Evolutionary conservation across 2,888 invertebrate species (phyloP).

Genomic region (Leucophenga montana): DNA sequence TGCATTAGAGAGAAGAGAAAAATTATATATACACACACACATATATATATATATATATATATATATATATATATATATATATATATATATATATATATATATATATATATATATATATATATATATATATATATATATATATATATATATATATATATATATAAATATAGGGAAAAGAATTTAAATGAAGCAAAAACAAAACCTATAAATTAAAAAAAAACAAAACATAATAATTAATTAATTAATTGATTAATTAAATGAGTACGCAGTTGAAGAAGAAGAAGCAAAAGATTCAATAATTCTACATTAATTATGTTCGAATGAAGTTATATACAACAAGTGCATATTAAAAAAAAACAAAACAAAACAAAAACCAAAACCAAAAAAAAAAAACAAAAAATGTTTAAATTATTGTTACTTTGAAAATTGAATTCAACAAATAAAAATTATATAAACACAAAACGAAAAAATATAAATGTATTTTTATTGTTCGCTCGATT

Average conservation of each 20-base stretch:
- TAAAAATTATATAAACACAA: conserved; percentile 47
- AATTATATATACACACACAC: conserved; percentile 37
- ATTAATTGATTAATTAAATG: conserved; percentile 8
- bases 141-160: conserved; percentile 43
- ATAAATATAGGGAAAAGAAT: conserved; percentile 63
- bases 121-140: conserved; percentile 39
- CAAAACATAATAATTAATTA: conserved; percentile 42
- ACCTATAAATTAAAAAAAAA: conserved; percentile 52
- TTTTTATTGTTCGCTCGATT: conserved; percentile 16
- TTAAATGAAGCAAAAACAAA: conserved; percentile 48
- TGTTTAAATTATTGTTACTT: conserved; percentile 71
- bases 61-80: conserved; percentile 53
- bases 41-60: conserved; percentile 53
- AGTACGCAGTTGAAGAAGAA: conserved; percentile 2
- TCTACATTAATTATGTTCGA: conserved; percentile 63
- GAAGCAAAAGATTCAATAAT: conserved; percentile 53
- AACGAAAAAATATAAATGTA: conserved; percentile 40
- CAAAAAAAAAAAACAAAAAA: conserved; percentile 53
- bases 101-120: conserved; percentile 42
- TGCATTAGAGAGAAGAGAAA: conserved; percentile 31
- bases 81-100: conserved; percentile 51
- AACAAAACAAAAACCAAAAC: conserved; percentile 39
- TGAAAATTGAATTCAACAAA: conserved; percentile 67
- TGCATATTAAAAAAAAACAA: conserved; percentile 42
- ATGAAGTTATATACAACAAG: conserved; percentile 59